A percentile compares a stretch with the other conserved stretches of the same genome.
Conservation (phyloP, 2,888 invertebrate genomes). For the Lochmaea crataegi region DNA sequence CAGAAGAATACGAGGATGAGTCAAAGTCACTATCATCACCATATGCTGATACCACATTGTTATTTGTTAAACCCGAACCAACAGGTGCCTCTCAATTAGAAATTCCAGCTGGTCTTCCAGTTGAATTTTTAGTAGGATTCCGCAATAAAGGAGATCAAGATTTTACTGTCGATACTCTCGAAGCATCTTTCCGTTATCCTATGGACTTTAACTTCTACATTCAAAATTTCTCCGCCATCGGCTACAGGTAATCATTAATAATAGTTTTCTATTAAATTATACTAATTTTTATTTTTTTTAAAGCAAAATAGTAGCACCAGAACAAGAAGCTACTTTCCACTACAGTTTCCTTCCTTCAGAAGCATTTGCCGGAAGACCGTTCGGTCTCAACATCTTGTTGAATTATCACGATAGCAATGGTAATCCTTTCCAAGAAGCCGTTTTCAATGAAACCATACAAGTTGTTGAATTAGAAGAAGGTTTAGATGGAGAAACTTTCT, state of each 20-base stretch:
- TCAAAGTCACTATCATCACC: conserved; percentile 82
- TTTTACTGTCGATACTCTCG: conserved; percentile 91
- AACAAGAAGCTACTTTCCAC: conserved; percentile 92
- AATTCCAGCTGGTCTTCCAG: conserved; percentile 90
- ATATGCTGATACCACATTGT: conserved; percentile 89
- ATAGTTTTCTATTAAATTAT: not conserved
- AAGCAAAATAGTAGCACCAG: conserved; percentile 88
- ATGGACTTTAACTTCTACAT: conserved; percentile 99
- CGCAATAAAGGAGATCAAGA: conserved; percentile 93
- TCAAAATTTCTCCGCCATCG: conserved; percentile 95
- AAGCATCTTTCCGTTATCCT: conserved; percentile 98
- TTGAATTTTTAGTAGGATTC: conserved; percentile 96
- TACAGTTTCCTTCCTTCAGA: conserved; percentile 97
- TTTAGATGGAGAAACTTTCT: conserved; percentile 98
- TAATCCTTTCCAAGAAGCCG: conserved; percentile 82
- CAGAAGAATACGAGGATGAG: conserved; percentile 74
- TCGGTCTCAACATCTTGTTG: conserved; percentile 93
- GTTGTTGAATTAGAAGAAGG: conserved; percentile 97
- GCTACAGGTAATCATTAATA: conserved; percentile 74
- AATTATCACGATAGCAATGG: conserved; percentile 87
- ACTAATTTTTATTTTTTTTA: conserved; percentile 63
- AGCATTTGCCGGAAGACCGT: conserved; percentile 95
- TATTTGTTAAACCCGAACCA: conserved; percentile 85
- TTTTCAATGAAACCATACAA: conserved; percentile 97
- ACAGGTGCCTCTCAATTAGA: conserved; percentile 80